These are phyloP conservation scores for Chelidonichthys spinosus DNA, from an alignment of 2,797 vertebrate species.

Conservation along the genomic window DNA sequence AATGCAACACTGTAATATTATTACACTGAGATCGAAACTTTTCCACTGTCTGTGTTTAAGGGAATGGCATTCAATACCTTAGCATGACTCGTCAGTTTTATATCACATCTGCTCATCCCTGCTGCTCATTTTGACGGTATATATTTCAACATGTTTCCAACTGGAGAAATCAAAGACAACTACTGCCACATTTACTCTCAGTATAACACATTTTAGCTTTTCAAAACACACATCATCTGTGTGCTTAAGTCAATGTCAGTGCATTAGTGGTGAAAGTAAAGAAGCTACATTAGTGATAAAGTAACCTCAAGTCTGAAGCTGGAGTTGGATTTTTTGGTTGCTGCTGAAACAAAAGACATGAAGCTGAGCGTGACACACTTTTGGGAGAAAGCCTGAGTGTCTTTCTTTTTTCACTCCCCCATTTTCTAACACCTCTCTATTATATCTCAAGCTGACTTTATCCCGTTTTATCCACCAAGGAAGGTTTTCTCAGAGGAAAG, in stretches of 20 bases:
- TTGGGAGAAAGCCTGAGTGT: slow-evolving; percentile 30
- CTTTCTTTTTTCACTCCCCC: slow-evolving; percentile 45
- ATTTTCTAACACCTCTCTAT: slow-evolving; percentile 67
- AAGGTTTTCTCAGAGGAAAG: slow-evolving; percentile 84
- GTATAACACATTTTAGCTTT: neutral
- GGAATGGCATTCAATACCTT: neutral
- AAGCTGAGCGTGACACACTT: slow-evolving; percentile 64
- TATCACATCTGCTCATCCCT: neutral
- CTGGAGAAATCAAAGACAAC: neutral
- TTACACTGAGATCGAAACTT: neutral
- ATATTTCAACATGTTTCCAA: neutral
- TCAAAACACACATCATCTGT: slow-evolving; percentile 9
- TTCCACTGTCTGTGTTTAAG: neutral
- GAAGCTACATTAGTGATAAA: slow-evolving; percentile 26
- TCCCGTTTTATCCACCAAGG: slow-evolving; percentile 83
- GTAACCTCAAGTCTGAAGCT: neutral
- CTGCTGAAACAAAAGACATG: slow-evolving; percentile 15
- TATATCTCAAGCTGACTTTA: slow-evolving; percentile 85
- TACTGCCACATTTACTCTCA: slow-evolving; percentile 3
- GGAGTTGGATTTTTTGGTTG: slow-evolving; percentile 10
- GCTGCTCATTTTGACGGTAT: neutral
- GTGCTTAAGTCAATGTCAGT: neutral
- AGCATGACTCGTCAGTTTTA: neutral
- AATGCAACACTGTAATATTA: too few species aligned
- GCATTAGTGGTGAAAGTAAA: slow-evolving; percentile 34